Evolutionary conservation across 2,113 vertebrate species (phyloP).

Genomic region (Sinocyclocheilus anshuiensis): DNA sequence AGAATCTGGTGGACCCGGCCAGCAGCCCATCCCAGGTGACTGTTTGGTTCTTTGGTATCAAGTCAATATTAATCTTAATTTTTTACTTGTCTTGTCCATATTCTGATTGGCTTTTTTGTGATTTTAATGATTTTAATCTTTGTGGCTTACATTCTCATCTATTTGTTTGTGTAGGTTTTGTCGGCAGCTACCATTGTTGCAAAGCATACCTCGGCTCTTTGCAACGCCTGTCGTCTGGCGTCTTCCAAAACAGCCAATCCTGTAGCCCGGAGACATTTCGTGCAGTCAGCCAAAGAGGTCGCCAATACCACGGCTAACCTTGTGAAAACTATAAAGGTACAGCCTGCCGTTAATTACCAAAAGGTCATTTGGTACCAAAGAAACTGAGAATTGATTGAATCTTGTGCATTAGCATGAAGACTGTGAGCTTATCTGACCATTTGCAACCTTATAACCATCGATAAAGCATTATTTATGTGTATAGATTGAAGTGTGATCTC

Average conservation of each 20-base stretch:
- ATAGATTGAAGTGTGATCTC: background rate
- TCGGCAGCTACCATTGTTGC: constrained; percentile 97
- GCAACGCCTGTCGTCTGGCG: constrained; percentile 95
- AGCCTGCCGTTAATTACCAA: constrained; percentile 36
- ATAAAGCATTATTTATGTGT: background rate
- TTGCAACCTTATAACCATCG: background rate
- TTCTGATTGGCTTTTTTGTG: too few species aligned
- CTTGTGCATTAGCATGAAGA: background rate
- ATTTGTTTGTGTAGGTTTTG: constrained; percentile 79
- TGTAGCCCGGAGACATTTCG: constrained; percentile 95
- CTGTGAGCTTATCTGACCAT: background rate
- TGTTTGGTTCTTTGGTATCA: background rate
- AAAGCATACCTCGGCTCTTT: constrained; percentile 96
- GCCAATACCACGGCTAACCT: constrained; percentile 98
- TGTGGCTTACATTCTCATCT: background rate
- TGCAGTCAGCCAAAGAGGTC: constrained; percentile 98
- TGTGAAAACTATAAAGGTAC: constrained; percentile 98
- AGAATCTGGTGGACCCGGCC: constrained; percentile 93
- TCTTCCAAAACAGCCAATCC: constrained; percentile 97
- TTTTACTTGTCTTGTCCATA: too few species aligned
- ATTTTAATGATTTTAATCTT: background rate
- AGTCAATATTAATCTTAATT: too few species aligned
- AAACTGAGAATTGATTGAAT: background rate
- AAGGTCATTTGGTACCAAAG: background rate
- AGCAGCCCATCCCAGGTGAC: constrained; percentile 96